phyloP scores from a whole-genome alignment of 37 sponge, comb jelly and placozoan species.

The Oopsacas minuta region DNA sequence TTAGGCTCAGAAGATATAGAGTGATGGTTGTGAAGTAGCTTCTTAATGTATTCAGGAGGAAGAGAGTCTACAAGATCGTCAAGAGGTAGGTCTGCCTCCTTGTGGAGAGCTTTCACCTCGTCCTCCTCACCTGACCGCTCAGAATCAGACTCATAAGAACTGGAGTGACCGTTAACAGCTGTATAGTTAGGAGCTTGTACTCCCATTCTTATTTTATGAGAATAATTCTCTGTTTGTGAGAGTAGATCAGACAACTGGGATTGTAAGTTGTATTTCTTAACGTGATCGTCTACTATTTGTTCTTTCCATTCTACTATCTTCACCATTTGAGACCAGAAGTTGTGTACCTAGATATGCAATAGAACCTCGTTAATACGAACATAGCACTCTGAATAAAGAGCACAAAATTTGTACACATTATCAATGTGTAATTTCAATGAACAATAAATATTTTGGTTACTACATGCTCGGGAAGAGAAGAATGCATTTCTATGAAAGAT shows the following conservation, averaged over 20 bases:
- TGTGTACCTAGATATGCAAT: neutral
- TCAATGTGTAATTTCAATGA: too few relatives aligned
- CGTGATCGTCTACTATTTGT: constrained; percentile 4
- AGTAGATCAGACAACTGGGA: neutral
- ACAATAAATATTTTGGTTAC: too few relatives aligned
- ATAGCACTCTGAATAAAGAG: too few relatives aligned
- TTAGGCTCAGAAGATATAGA: neutral
- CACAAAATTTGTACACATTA: too few relatives aligned
- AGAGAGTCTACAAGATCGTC: constrained; percentile 63
- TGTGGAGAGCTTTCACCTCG: constrained; percentile 56
- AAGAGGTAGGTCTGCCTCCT: constrained; percentile 70
- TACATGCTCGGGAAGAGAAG: too few relatives aligned
- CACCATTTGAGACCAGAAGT: constrained; percentile 20
- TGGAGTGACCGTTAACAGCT: neutral
- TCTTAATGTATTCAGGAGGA: constrained; percentile 42
- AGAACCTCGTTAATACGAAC: too few relatives aligned
- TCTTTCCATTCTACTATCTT: constrained; percentile 12
- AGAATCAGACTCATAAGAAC: neutral
- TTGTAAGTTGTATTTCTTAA: neutral
- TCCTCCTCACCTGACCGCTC: constrained; percentile 32
- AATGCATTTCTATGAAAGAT: too few relatives aligned
- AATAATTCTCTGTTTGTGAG: constrained; percentile 7
- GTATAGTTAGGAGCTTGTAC: neutral
- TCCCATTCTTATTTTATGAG: neutral
- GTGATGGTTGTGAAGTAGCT: constrained; percentile 8